These are phyloP conservation scores for Acanthosepion pharaonis DNA, from an alignment of 2,888 invertebrate species.

Conservation along the genomic window DNA sequence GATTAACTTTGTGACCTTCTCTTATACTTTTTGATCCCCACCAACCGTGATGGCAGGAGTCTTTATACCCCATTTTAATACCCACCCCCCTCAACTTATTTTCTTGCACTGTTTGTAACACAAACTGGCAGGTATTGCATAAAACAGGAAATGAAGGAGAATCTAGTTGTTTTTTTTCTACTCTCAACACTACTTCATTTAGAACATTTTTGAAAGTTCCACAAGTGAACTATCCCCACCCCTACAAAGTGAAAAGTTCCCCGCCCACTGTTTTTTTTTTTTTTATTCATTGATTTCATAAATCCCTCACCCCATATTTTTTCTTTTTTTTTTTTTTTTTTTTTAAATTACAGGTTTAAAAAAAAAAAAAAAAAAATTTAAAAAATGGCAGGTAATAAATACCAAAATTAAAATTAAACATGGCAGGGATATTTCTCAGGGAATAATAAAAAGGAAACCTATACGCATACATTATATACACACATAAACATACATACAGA, in stretches of 20 bases:
- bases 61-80: background rate
- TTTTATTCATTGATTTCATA: background rate
- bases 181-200: background rate
- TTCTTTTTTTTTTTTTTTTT: background rate
- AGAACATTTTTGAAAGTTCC: background rate
- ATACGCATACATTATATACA: background rate
- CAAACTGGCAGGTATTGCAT: constrained; percentile 20
- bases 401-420: background rate
- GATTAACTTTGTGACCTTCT: background rate
- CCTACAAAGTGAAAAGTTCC: background rate
- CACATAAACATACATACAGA: background rate
- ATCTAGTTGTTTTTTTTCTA: background rate
- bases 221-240: background rate
- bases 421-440: constrained; percentile 47
- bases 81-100: background rate
- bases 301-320: background rate
- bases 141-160: background rate
- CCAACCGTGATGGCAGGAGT: background rate
- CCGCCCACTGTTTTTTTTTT: background rate
- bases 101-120: constrained; percentile 12
- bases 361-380: background rate
- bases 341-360: background rate
- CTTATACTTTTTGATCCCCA: background rate
- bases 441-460: background rate
- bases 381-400: background rate